phyloP scores from a whole-genome alignment of 2,888 invertebrate genomes.

The Drosophila kanekoi region DNA sequence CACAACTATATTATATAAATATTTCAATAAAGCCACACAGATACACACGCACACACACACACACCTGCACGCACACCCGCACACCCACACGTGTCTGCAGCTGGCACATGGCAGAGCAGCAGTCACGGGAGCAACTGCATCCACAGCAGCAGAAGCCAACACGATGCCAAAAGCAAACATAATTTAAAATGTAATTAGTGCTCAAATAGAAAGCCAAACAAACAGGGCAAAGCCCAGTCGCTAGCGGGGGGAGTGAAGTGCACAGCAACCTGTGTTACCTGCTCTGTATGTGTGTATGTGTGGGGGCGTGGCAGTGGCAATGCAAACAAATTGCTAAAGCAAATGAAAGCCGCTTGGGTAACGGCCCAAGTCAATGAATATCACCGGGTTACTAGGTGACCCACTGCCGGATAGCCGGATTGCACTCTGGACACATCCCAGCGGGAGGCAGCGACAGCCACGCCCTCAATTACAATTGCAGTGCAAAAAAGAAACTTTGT shows the following conservation, averaged over 20 bases:
- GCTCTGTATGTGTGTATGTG: constrained; percentile 15
- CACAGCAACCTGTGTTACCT: neutral
- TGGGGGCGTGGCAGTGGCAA: constrained; percentile 60
- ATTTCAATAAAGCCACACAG: constrained; percentile 68
- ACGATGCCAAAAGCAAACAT: constrained; percentile 78
- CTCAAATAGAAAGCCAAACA: constrained; percentile 81
- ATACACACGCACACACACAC: constrained; percentile 17
- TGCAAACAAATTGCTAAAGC: constrained; percentile 67
- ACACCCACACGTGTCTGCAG: constrained; percentile 16
- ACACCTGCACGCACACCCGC: constrained; percentile 2
- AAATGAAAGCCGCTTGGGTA: constrained; percentile 52
- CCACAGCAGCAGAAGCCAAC: constrained; percentile 32
- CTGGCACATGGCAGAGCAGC: constrained; percentile 30
- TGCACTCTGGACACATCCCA: constrained; percentile 42
- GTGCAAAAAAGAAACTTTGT: constrained; percentile 65
- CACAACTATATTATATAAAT: constrained; percentile 77
- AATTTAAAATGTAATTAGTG: constrained; percentile 82
- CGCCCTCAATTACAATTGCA: constrained; percentile 43
- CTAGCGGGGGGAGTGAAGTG: neutral
- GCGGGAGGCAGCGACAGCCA: constrained; percentile 6
- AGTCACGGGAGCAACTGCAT: constrained; percentile 57
- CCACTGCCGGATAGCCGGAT: constrained; percentile 59
- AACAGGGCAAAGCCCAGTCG: constrained; percentile 41
- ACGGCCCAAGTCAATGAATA: constrained; percentile 72
- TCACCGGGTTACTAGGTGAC: constrained; percentile 83